These are phyloP conservation scores for Corapipo altera DNA, from an alignment of 2,113 vertebrate species.

Conservation along the genomic window DNA sequence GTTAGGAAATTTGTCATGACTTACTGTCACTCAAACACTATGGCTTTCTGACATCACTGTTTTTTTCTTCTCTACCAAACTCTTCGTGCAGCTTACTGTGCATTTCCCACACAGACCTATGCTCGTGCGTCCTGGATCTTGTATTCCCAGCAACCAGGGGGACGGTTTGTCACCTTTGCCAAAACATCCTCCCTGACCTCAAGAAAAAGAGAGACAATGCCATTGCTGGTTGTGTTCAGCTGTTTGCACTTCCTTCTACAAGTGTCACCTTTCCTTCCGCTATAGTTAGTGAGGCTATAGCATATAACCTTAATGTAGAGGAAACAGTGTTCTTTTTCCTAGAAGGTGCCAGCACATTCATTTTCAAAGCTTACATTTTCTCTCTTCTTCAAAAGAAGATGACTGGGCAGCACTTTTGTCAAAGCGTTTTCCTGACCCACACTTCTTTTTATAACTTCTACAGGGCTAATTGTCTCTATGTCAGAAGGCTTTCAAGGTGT, in stretches of 20 bases:
- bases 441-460: conserved; percentile 26
- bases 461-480: conserved; percentile 28
- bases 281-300: background rate
- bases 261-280: background rate
- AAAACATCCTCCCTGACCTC: background rate
- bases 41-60: background rate
- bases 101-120: background rate
- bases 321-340: background rate
- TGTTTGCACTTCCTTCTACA: background rate
- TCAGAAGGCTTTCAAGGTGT: conserved; percentile 46
- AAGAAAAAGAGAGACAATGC: background rate
- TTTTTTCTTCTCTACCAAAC: background rate
- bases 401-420: background rate
- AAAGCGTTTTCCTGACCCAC: conserved; percentile 16
- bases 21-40: background rate
- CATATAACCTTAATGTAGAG: background rate
- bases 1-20: background rate
- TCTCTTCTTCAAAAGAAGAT: background rate
- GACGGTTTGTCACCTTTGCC: background rate
- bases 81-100: background rate
- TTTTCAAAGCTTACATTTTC: conserved; percentile 11
- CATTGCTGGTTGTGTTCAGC: background rate
- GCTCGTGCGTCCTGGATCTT: background rate
- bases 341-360: background rate
- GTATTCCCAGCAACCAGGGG: background rate